Conservation (phyloP, 2,797 vertebrate genomes). For the Pampus argenteus region DNA sequence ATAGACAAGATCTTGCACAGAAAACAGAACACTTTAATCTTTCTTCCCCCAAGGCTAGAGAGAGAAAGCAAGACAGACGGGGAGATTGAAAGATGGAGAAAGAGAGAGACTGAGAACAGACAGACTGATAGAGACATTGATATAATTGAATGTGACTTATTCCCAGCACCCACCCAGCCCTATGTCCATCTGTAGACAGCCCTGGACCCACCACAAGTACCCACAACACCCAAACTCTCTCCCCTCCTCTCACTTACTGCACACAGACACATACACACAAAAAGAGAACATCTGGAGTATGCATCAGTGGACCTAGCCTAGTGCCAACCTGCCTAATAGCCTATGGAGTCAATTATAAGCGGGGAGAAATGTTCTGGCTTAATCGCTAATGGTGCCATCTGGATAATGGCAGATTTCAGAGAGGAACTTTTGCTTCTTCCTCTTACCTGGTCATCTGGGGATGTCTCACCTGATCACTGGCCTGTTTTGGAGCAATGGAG, state of each 20-base stretch:
- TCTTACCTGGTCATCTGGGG: conserved; percentile 87
- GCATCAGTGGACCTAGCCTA: conserved; percentile 83
- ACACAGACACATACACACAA: conserved; percentile 47
- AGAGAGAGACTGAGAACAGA: conserved; percentile 64
- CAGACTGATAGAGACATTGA: conserved; percentile 85
- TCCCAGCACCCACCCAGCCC: conserved; percentile 78
- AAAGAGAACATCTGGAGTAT: conserved; percentile 87
- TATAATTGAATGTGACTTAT: conserved; percentile 88
- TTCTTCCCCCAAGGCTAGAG: conserved; percentile 62
- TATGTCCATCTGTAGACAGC: conserved; percentile 83
- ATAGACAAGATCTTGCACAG: conserved; percentile 76
- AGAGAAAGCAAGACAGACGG: conserved; percentile 48
- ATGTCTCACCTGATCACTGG: conserved; percentile 80
- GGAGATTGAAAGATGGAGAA: conserved; percentile 56
- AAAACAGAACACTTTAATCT: conserved; percentile 82
- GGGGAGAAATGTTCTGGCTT: conserved; percentile 87
- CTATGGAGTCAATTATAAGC: conserved; percentile 91
- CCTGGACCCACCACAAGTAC: conserved; percentile 74
- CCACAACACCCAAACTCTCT: conserved; percentile 65
- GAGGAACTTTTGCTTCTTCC: conserved; percentile 84
- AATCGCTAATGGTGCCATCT: conserved; percentile 90
- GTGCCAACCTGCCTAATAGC: conserved; percentile 91
- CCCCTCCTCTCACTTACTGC: conserved; percentile 38
- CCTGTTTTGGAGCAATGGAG: conserved; percentile 77
- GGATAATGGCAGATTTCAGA: conserved; percentile 87